Base-by-base conservation (phyloP, 1,140 invertebrate species). In the Ceratina calcarata region DNA sequence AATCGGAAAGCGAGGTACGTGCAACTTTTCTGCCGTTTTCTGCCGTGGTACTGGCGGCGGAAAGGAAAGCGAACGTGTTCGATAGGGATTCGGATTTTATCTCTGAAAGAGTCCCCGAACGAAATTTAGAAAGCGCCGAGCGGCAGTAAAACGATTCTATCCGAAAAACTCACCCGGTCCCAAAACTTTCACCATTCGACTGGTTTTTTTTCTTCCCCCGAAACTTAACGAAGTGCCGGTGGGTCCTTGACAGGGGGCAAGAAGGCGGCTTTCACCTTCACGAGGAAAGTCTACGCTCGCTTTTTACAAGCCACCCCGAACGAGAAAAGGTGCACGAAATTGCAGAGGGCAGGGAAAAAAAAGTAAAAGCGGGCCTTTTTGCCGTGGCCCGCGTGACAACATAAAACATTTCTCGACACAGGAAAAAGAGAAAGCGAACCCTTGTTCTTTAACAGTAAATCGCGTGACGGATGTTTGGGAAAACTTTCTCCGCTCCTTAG, bases 241-340 rank as follows among this genome's bases (percentile, higher is more conserved):
- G 22, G 68, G 76, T 15, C 1, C 4, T 18, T 37, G n/a, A 57
- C 12, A 24, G 78, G 70, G 57, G 87, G 45, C 32, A 12, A 74
- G 45, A 81, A 60, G 61, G 51, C 77, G 80, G 89, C 91, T 92
- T 92, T 92, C 90, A 86, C 90, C 83, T 45, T 10, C 37, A 45
- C 37, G 65, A 24, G n/a, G 24, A 86, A 87, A 87, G 81, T 61
- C 73, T 32, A n/a, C n/a, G 60, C 68, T 83, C n/a, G n/a, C 81
- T 83, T 88, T 87, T 86, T 88, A 87, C 55, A 70, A 78, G 83
- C 70, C 84, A 32, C 58, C 57, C 65, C 51, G 75, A 71, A 76
- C 66, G 37, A 3, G 49, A 49, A 70, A 51, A 75, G 79, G 73
- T 80, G 64, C 69, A 72, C 64, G 53, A 22, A 74, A 77, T 45